Conservation (phyloP, 2,797 vertebrate species). For the Trematomus bernacchii region DNA sequence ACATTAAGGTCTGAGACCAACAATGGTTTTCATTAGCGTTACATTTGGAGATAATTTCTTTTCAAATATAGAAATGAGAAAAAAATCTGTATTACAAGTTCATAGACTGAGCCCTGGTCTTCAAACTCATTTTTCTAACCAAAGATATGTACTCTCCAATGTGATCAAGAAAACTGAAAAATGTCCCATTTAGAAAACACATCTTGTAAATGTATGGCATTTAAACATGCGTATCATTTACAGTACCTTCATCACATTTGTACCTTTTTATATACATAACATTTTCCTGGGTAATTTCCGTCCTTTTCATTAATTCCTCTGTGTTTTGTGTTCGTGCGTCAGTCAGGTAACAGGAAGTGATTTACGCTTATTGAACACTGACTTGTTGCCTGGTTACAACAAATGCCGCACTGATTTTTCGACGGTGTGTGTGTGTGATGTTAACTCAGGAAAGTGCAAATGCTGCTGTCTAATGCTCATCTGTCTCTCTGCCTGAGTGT, state of each 20-base stretch:
- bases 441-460: slow-evolving; percentile 8
- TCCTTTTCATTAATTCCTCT: slow-evolving; percentile 2
- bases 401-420: not conserved
- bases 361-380: slow-evolving; percentile 21
- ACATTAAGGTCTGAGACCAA: not conserved
- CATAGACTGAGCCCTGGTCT: not conserved
- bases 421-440: slow-evolving; percentile 6
- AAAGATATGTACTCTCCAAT: not conserved
- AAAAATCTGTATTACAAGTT: not conserved
- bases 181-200: not conserved
- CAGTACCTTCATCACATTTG: not conserved
- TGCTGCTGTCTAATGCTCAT: slow-evolving; percentile 9
- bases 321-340: not conserved
- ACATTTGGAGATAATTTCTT: not conserved
- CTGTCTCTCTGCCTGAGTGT: slow-evolving; percentile 10
- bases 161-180: not conserved
- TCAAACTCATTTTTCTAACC: not conserved
- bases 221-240: not conserved
- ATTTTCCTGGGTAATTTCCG: not conserved
- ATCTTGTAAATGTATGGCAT: too few species aligned
- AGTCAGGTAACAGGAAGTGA: slow-evolving; percentile 16
- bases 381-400: slow-evolving; percentile 34
- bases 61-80: not conserved
- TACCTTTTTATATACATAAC: not conserved
- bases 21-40: not conserved